phyloP scores from a whole-genome alignment of 2,113 vertebrate genomes.

The Carassius carassius region DNA sequence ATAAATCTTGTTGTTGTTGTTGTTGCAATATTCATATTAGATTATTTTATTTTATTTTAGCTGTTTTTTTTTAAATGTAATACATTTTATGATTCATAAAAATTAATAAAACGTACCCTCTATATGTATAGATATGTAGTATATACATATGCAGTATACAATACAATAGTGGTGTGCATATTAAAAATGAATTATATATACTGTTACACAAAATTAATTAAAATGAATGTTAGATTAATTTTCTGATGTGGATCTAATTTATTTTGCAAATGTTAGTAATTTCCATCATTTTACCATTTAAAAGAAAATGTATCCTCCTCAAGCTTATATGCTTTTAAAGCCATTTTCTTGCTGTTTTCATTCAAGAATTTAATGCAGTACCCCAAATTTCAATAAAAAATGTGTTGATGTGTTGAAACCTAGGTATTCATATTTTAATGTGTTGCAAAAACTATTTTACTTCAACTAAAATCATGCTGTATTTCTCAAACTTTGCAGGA shows the following conservation, averaged over 20 bases:
- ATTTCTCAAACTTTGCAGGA: not conserved
- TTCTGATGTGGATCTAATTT: not conserved
- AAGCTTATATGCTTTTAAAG: too few species aligned
- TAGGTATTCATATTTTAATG: not conserved
- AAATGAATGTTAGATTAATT: not conserved
- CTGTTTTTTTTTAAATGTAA: not conserved
- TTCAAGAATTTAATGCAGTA: not conserved
- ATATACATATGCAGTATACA: too few species aligned
- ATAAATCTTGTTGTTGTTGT: not conserved
- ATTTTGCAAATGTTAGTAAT: not conserved
- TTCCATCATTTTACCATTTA: not conserved
- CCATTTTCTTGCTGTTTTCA: not conserved
- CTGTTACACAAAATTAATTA: not conserved
- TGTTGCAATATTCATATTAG: too few species aligned
- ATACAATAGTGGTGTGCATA: too few species aligned
- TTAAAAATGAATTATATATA: too few species aligned
- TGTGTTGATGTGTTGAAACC: not conserved
- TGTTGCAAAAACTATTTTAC: not conserved
- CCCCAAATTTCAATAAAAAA: not conserved
- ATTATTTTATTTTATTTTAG: too few species aligned
- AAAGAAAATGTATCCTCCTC: not conserved
- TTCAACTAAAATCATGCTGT: not conserved
- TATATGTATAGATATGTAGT: too few species aligned
- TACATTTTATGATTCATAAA: too few species aligned
- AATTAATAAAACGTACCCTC: too few species aligned